phyloP scores from a whole-genome alignment of 2,888 invertebrate genomes.

The Agapostemon virescens region DNA sequence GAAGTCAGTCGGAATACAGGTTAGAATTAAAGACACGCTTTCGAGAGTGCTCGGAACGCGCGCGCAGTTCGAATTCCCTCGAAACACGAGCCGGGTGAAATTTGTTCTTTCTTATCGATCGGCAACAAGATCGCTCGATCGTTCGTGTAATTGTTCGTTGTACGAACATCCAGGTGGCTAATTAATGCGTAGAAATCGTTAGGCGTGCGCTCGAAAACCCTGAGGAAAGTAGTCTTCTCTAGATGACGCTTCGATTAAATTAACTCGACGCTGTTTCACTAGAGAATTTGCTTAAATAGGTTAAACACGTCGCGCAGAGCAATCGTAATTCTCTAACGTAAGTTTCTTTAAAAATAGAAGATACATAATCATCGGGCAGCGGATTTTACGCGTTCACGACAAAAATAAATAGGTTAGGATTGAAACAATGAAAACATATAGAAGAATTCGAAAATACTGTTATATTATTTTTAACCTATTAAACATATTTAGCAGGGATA shows the following conservation, averaged over 20 bases:
- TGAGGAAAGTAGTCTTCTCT: slow-evolving; percentile 25
- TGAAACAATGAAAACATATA: background rate
- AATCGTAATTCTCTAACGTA: background rate
- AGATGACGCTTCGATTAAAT: slow-evolving; percentile 19
- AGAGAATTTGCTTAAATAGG: slow-evolving; percentile 2
- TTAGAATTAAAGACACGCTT: slow-evolving; percentile 4
- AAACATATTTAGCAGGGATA: background rate
- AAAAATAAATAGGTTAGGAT: background rate
- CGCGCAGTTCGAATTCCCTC: background rate
- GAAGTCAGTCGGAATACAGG: background rate
- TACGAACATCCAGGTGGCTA: background rate
- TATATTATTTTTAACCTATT: background rate
- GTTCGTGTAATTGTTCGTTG: background rate
- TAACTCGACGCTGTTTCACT: slow-evolving; percentile 2
- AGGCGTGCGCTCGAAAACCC: slow-evolving; percentile 4
- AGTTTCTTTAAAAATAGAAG: background rate
- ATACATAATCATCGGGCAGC: background rate
- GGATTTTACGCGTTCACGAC: background rate
- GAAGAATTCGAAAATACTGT: background rate
- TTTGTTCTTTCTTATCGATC: background rate
- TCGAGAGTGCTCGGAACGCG: background rate
- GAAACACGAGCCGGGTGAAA: slow-evolving; percentile 2
- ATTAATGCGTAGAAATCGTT: slow-evolving; percentile 10
- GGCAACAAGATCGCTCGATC: background rate
- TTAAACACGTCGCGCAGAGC: background rate